Evolutionary conservation across 2,888 invertebrate genomes (phyloP).

Genomic region (Zele albiditarsus): DNA sequence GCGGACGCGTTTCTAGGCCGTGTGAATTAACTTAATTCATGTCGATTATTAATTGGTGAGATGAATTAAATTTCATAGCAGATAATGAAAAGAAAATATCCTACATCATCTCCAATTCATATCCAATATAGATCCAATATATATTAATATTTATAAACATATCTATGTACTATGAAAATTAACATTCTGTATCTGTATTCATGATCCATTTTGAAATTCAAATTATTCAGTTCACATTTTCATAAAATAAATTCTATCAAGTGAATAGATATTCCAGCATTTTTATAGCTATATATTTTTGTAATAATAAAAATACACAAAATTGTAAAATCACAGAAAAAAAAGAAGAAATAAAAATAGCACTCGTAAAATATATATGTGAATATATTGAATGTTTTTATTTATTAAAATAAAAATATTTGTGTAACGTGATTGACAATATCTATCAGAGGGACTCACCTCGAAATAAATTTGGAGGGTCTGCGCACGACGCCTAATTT

Average conservation of each 20-base stretch:
- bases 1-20: background rate
- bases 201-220: background rate
- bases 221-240: background rate
- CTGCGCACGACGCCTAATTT: constrained; percentile 45
- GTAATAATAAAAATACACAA: background rate
- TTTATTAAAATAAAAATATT: background rate
- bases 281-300: background rate
- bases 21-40: background rate
- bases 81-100: background rate
- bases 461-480: constrained; percentile 19
- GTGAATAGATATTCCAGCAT: background rate
- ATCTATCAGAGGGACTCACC: constrained; percentile 41
- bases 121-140: background rate
- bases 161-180: background rate
- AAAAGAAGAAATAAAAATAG: background rate
- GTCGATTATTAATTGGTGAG: background rate
- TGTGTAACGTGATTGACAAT: background rate
- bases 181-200: background rate
- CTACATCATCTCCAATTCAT: background rate
- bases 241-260: background rate
- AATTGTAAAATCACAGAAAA: background rate
- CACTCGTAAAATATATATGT: background rate
- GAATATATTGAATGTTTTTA: background rate
- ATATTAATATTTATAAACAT: background rate
- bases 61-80: constrained; percentile 1